These are phyloP conservation scores for Beroe forskalii DNA, from an alignment of 37 sponge, comb jelly and placozoan species.

Conservation along the genomic window DNA sequence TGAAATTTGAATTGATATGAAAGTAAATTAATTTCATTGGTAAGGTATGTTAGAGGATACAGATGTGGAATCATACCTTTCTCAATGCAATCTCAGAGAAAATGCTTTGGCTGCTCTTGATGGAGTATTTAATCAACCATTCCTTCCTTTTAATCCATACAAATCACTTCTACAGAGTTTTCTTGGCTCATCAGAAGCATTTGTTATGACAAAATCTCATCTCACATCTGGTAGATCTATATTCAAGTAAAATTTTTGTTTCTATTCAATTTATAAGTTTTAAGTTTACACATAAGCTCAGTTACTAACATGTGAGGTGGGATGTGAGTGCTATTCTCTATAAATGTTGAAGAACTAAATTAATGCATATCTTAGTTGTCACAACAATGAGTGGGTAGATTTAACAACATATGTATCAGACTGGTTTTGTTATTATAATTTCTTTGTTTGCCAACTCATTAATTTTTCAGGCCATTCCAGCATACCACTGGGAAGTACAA, in stretches of 20 bases:
- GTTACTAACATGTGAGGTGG: too few species aligned
- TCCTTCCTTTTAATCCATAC: constrained; percentile 45
- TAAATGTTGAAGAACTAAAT: too few species aligned
- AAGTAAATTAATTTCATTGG: background rate
- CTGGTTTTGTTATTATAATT: too few species aligned
- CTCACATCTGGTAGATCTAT: background rate
- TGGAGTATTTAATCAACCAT: background rate
- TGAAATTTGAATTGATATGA: background rate
- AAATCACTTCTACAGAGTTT: background rate
- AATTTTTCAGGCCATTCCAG: too few species aligned
- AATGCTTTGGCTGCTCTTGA: constrained; percentile 31
- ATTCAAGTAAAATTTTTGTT: too few species aligned
- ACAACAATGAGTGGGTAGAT: too few species aligned
- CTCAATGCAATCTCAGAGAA: background rate
- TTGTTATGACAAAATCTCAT: constrained; percentile 24
- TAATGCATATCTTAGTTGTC: too few species aligned
- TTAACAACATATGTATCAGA: too few species aligned
- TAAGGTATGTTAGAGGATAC: background rate
- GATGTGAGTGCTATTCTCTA: too few species aligned
- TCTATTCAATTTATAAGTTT: too few species aligned
- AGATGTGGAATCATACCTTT: background rate
- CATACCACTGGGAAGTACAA: background rate
- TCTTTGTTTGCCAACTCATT: too few species aligned
- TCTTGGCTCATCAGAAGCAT: background rate
- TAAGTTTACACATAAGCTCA: too few species aligned